phyloP scores from a whole-genome alignment of 2,888 invertebrate species.

The Drosophila colorata region DNA sequence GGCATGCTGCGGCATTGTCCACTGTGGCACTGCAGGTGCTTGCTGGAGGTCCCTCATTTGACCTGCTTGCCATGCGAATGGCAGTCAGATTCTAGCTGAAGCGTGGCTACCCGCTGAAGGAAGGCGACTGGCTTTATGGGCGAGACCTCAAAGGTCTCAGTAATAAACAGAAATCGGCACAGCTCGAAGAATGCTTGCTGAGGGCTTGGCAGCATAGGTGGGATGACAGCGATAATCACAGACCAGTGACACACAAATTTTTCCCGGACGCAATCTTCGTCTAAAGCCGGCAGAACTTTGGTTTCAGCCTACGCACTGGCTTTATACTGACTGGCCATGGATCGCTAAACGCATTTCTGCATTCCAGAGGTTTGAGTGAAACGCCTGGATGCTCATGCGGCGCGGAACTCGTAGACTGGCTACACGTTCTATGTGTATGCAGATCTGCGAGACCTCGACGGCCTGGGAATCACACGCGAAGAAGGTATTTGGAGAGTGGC shows the following conservation, averaged over 20 bases:
- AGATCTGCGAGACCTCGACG: no score
- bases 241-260: slow-evolving; percentile 1
- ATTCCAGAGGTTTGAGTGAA: not conserved
- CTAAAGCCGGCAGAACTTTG: slow-evolving; percentile 1
- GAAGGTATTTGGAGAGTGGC: no score
- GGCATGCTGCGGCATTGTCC: slow-evolving; percentile 26
- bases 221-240: not conserved
- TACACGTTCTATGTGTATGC: no score
- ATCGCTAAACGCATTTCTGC: slow-evolving; percentile 22
- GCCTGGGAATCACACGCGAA: no score
- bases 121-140: slow-evolving; percentile 7
- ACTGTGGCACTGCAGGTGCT: slow-evolving; percentile 19
- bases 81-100: slow-evolving; percentile 12
- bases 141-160: slow-evolving; percentile 5
- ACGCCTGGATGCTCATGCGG: slow-evolving; percentile 12
- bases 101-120: slow-evolving; percentile 13
- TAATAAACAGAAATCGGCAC: not conserved
- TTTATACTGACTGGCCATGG: slow-evolving; percentile 11
- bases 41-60: slow-evolving; percentile 24
- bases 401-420: no score
- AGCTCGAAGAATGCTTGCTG: slow-evolving; percentile 7
- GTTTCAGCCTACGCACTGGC: not conserved
- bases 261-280: no score
- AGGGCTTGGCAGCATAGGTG: slow-evolving; percentile 6
- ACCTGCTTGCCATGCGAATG: slow-evolving; percentile 11